phyloP scores from a whole-genome alignment of 2,888 invertebrate genomes.

The Octodonta nipae region DNA sequence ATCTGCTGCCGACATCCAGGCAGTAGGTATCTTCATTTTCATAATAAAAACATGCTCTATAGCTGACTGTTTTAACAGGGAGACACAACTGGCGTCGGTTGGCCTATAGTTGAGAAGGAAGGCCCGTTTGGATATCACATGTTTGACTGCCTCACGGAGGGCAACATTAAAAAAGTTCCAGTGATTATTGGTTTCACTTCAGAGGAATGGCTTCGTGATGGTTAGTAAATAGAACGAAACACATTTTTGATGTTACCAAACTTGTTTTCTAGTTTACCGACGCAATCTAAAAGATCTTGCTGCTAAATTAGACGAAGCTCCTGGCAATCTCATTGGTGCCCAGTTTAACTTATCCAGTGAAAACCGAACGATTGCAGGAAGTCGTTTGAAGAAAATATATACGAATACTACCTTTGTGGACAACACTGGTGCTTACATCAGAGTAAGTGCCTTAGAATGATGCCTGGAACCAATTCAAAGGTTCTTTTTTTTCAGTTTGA shows the following conservation, averaged over 20 bases:
- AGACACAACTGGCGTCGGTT: slow-evolving; percentile 4
- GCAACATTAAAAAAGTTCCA: slow-evolving; percentile 9
- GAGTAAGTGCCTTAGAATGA: neutral
- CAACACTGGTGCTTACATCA: neutral
- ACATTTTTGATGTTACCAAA: too few species aligned
- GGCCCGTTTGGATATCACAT: slow-evolving; percentile 5
- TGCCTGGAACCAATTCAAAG: neutral
- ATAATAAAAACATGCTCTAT: slow-evolving; percentile 4
- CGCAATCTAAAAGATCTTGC: too few species aligned
- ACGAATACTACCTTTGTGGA: neutral
- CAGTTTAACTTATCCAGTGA: neutral
- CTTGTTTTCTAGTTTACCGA: too few species aligned
- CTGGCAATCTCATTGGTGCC: neutral
- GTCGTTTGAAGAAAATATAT: neutral
- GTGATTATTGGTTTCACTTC: slow-evolving; percentile 11
- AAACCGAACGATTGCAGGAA: neutral
- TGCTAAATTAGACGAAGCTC: neutral
- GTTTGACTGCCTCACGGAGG: slow-evolving; percentile 5
- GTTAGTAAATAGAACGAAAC: too few species aligned
- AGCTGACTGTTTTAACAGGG: slow-evolving; percentile 3
- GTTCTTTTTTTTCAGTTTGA: neutral
- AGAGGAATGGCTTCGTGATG: slow-evolving; percentile 9
- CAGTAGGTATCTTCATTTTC: too few species aligned
- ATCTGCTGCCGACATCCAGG: too few species aligned
- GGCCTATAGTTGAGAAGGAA: slow-evolving; percentile 5